Evolutionary conservation across 2,888 invertebrate species (phyloP).

Genomic region (Sphecodes monilicornis): DNA sequence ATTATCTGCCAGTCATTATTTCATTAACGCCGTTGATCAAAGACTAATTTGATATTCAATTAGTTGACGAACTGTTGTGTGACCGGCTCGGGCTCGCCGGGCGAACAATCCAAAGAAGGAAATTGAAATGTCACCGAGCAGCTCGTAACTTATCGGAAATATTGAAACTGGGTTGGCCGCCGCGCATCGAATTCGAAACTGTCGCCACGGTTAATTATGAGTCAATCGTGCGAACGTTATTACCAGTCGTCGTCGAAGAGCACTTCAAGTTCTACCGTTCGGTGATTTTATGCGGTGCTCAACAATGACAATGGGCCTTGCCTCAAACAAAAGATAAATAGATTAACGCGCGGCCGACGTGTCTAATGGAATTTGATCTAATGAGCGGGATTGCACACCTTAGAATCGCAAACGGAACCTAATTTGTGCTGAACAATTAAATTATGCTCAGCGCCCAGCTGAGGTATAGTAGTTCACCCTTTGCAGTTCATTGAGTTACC

Average conservation of each 20-base stretch:
- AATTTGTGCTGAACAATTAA: not conserved
- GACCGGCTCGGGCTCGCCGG: not conserved
- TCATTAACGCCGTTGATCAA: not conserved
- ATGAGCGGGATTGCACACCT: not conserved
- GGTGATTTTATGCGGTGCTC: not conserved
- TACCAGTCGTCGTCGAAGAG: slow-evolving; percentile 4
- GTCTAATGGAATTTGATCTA: not conserved
- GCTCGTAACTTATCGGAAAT: slow-evolving; percentile 16
- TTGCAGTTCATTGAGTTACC: not conserved
- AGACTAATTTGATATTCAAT: slow-evolving; percentile 26
- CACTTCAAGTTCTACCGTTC: not conserved
- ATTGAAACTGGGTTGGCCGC: not conserved
- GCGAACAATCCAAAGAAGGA: slow-evolving; percentile 22
- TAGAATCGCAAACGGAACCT: not conserved
- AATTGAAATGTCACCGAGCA: slow-evolving; percentile 8
- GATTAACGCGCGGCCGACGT: not conserved
- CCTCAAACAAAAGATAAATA: not conserved
- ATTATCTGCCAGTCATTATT: slow-evolving; percentile 3
- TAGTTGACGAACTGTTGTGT: slow-evolving; percentile 14
- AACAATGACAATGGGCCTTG: not conserved
- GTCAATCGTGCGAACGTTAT: slow-evolving; percentile 12
- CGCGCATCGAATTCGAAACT: not conserved
- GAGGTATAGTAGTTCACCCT: not conserved
- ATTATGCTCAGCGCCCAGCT: not conserved
- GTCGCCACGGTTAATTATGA: slow-evolving; percentile 28